Conservation (phyloP, 2,113 vertebrate species). For the Poicephalus gulielmi region DNA sequence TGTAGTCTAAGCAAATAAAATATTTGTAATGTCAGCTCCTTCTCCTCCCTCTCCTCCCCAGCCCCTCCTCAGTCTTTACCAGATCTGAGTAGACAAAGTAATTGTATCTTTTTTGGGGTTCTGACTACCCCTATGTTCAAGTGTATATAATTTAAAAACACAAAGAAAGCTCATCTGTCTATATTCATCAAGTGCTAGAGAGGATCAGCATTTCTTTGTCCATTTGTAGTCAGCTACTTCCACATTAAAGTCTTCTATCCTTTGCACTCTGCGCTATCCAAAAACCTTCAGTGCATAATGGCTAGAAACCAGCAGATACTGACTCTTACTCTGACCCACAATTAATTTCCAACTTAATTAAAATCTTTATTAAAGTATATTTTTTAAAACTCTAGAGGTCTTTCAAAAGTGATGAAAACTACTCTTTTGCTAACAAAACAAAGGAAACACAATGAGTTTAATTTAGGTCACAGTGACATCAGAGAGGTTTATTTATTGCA, state of each 20-base stretch:
- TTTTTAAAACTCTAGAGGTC: background rate
- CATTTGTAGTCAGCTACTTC: background rate
- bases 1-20: background rate
- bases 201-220: background rate
- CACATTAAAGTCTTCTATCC: background rate
- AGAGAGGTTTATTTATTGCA: conserved; percentile 67
- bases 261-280: background rate
- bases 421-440: conserved; percentile 1
- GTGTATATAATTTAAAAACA: background rate
- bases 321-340: background rate
- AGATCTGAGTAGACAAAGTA: background rate
- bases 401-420: background rate
- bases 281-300: background rate
- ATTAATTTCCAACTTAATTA: background rate
- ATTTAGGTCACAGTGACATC: conserved; percentile 69
- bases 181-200: background rate
- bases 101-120: background rate
- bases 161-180: background rate
- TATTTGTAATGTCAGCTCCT: background rate
- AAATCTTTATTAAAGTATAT: background rate
- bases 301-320: background rate
- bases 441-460: conserved; percentile 52
- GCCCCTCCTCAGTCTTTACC: background rate
- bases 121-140: background rate
- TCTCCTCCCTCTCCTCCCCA: background rate